These are phyloP conservation scores for Chromis chromis DNA, from an alignment of 2,797 vertebrate genomes.

Conservation along the genomic window DNA sequence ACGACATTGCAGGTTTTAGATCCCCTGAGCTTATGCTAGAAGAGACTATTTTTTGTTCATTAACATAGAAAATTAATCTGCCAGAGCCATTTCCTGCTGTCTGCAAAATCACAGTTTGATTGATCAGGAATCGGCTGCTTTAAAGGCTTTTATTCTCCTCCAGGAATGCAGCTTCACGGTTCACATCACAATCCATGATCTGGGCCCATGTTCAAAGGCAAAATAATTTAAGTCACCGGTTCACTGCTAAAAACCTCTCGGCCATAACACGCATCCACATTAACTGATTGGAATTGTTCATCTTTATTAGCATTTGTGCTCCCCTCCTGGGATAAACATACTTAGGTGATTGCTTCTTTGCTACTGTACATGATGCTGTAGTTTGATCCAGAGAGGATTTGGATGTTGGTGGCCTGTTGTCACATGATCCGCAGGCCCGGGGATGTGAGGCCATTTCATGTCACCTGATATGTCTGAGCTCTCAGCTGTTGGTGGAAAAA, in stretches of 20 bases:
- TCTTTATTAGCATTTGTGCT: conserved; percentile 75
- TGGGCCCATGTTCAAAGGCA: conserved; percentile 42
- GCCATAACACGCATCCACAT: conserved; percentile 56
- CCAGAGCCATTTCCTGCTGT: conserved; percentile 40
- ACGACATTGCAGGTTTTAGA: conserved; percentile 20
- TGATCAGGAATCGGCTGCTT: conserved; percentile 51
- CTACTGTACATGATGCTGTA: conserved; percentile 63
- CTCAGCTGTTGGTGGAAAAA: conserved; percentile 67
- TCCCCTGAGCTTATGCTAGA: conserved; percentile 34
- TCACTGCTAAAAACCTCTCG: conserved; percentile 45
- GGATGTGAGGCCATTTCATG: conserved; percentile 64
- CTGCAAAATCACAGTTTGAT: conserved; percentile 59
- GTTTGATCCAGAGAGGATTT: conserved; percentile 78
- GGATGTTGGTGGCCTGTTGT: conserved; percentile 64
- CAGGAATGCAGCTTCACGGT: conserved; percentile 37
- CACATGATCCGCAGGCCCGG: conserved; percentile 67
- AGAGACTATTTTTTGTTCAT: conserved; percentile 58
- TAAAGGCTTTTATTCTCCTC: conserved; percentile 47
- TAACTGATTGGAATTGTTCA: conserved; percentile 79
- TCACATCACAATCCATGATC: conserved; percentile 38
- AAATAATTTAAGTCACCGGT: conserved; percentile 53
- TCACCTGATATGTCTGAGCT: conserved; percentile 76
- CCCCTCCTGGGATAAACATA: conserved; percentile 69
- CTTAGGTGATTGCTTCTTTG: conserved; percentile 80
- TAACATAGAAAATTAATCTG: conserved; percentile 69